A percentile compares a stretch with the other conserved stretches of the same genome.
Evolutionary conservation across 2,797 vertebrate genomes (phyloP).

Genomic region (Aldrovandia affinis): DNA sequence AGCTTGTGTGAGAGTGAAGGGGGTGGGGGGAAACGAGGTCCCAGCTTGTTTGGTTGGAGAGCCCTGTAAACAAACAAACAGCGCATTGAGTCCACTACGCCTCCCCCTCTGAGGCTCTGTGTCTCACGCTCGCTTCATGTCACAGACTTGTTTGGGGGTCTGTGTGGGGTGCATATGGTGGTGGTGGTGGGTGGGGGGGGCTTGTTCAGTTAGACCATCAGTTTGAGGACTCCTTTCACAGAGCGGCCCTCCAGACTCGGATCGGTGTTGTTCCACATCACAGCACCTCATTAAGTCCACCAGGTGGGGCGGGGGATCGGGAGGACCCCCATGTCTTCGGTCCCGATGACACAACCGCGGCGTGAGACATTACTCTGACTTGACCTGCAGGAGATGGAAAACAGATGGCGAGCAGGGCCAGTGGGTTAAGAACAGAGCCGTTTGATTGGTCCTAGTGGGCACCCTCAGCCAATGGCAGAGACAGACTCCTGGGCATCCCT

Average conservation of each 20-base stretch:
- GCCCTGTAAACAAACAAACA: slow-evolving; percentile 41
- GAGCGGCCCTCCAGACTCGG: background rate
- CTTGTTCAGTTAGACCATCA: slow-evolving; percentile 10
- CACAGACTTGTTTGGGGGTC: slow-evolving; percentile 16
- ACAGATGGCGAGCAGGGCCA: background rate
- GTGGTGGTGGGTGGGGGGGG: background rate
- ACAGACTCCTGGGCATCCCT: background rate
- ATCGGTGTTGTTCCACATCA: background rate
- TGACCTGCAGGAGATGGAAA: slow-evolving; percentile 13
- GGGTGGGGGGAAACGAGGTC: slow-evolving; percentile 30
- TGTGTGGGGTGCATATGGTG: background rate
- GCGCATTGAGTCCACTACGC: slow-evolving; percentile 47
- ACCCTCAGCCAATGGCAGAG: background rate
- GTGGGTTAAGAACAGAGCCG: slow-evolving; percentile 18
- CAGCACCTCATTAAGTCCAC: background rate
- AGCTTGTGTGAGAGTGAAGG: background rate
- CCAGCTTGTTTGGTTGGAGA: slow-evolving; percentile 39
- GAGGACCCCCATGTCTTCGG: background rate
- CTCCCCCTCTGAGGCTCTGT: slow-evolving; percentile 10
- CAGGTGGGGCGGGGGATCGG: background rate
- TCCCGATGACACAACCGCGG: background rate
- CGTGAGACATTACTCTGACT: background rate
- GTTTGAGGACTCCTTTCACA: background rate
- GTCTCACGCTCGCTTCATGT: slow-evolving; percentile 19
- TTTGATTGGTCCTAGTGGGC: background rate